Percentiles rank a stretch among this genome's conserved stretches.
Evolutionary conservation across 2,888 invertebrate genomes (phyloP).

Genomic region (Leptopilina drosophilae): DNA sequence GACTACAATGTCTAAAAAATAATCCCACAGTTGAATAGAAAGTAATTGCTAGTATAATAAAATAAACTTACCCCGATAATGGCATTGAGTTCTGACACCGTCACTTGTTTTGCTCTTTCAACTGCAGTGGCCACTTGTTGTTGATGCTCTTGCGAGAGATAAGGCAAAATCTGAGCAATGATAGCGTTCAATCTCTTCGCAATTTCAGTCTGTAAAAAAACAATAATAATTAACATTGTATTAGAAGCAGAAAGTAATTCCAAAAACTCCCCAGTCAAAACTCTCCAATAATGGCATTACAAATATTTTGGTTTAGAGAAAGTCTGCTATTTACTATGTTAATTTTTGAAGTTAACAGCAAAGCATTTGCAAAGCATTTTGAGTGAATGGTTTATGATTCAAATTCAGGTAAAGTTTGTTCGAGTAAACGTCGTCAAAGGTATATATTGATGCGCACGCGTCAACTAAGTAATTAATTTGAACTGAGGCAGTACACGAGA

Average conservation of each 20-base stretch:
- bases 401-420: conserved; percentile 51
- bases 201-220: conserved; percentile 90
- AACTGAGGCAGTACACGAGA: conserved; percentile 52
- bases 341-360: too few relatives aligned
- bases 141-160: conserved; percentile 93
- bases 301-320: too few relatives aligned
- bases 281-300: too few relatives aligned
- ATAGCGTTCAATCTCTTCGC: conserved; percentile 95
- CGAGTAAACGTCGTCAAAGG: conserved; percentile 53
- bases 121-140: conserved; percentile 96
- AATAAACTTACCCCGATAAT: conserved; percentile 91
- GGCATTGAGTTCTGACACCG: conserved; percentile 95
- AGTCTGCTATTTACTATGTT: too few relatives aligned
- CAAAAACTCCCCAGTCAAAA: background rate
- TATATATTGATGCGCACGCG: conserved; percentile 55
- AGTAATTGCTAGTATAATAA: too few relatives aligned
- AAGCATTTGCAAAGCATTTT: too few relatives aligned
- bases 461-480: conserved; percentile 58
- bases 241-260: background rate
- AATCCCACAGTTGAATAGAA: too few relatives aligned
- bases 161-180: conserved; percentile 95
- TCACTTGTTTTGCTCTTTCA: conserved; percentile 96
- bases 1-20: too few relatives aligned
- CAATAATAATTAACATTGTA: background rate
- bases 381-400: conserved; percentile 47